Percentiles rank a stretch among this genome's conserved stretches.
Evolutionary conservation across 2,113 vertebrate species (phyloP).

Genomic region (Dasyornis broadbenti): DNA sequence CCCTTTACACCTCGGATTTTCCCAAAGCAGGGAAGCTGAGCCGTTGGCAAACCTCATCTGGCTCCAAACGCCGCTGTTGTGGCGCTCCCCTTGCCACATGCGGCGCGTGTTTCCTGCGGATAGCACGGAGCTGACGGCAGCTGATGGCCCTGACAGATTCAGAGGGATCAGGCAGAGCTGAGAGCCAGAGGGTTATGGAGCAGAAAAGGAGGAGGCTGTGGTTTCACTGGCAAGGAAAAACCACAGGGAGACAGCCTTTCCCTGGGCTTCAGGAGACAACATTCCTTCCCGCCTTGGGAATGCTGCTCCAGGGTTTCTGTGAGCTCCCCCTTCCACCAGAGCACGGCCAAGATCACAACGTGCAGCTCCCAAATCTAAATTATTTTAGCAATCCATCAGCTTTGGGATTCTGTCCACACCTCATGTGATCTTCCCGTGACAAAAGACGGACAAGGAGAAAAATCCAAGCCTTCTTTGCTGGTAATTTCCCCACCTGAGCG

Average conservation of each 20-base stretch:
- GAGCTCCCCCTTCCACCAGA: not conserved
- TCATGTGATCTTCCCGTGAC: not conserved
- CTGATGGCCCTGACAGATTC: not conserved
- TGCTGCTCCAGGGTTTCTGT: not conserved
- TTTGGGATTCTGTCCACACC: not conserved
- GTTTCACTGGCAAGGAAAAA: not conserved
- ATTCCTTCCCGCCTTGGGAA: not conserved
- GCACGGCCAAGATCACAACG: not conserved
- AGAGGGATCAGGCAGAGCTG: not conserved
- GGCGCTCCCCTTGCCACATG: not conserved
- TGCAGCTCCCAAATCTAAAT: not conserved
- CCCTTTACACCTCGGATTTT: constrained; percentile 7
- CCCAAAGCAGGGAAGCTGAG: not conserved
- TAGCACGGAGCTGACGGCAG: not conserved
- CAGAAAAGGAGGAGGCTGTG: not conserved
- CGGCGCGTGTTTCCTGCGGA: not conserved
- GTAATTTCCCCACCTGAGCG: not conserved
- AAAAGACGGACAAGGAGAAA: not conserved
- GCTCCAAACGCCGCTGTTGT: not conserved
- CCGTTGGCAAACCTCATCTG: not conserved
- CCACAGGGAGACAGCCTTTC: not conserved
- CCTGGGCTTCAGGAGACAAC: not conserved
- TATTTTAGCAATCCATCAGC: not conserved
- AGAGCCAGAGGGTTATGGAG: not conserved
- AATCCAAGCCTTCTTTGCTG: not conserved